phyloP scores from a whole-genome alignment of 2,888 invertebrate genomes.

The Euzetes globulus region DNA sequence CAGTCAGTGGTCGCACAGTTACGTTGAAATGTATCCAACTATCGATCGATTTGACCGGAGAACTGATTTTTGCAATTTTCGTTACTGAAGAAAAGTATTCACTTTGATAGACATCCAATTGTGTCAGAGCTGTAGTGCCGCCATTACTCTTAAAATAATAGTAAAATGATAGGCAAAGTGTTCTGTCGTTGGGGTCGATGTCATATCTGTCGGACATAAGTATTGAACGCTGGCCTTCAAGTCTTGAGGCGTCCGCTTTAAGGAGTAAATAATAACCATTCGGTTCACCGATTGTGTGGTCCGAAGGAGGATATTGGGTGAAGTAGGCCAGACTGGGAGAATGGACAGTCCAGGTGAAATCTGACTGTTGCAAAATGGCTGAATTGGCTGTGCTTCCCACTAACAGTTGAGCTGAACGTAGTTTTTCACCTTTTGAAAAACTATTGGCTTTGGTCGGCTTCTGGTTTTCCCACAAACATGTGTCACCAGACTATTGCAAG shows the following conservation, averaged over 20 bases:
- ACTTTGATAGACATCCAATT: conserved; percentile 11
- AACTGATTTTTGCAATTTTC: neutral
- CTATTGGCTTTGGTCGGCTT: neutral
- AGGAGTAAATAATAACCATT: neutral
- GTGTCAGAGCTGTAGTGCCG: neutral
- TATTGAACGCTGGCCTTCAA: conserved; percentile 29
- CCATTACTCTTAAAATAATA: neutral
- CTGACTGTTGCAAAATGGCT: neutral
- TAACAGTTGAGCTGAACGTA: neutral
- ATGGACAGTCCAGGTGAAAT: neutral
- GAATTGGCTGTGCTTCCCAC: no score
- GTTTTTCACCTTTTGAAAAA: neutral
- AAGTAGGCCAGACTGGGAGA: neutral
- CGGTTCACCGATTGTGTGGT: neutral
- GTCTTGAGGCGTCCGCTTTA: neutral
- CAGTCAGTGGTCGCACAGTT: neutral
- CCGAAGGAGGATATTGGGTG: neutral
- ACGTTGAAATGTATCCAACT: neutral
- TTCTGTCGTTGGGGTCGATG: neutral
- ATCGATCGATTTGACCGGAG: neutral
- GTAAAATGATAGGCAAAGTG: neutral
- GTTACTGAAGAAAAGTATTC: neutral
- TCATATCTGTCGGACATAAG: conserved; percentile 36
- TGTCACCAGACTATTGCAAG: neutral
- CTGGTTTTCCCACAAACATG: neutral